Conservation (phyloP, 2,797 vertebrate species). For the Salmo trutta region DNA sequence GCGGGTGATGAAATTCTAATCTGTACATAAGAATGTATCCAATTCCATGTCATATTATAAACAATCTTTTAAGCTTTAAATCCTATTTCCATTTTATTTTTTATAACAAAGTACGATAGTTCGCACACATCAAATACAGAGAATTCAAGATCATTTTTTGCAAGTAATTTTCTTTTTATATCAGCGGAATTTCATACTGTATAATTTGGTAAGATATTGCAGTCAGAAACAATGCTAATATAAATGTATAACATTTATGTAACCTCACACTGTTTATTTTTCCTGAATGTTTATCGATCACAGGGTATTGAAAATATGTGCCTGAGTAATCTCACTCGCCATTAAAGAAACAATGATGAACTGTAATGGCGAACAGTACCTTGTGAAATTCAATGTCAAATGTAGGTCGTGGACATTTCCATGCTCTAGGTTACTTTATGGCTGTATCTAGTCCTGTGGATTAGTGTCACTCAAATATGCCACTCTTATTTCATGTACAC, state of each 20-base stretch:
- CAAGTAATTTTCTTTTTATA: neutral
- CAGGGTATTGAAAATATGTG: slow-evolving; percentile 60
- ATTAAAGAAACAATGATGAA: slow-evolving; percentile 55
- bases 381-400: slow-evolving; percentile 52
- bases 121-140: slow-evolving; percentile 10
- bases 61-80: slow-evolving; percentile 27
- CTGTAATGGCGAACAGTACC: slow-evolving; percentile 35
- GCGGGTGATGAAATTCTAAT: slow-evolving; percentile 13
- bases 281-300: slow-evolving; percentile 14
- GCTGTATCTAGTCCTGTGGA: slow-evolving; percentile 55
- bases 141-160: slow-evolving; percentile 37
- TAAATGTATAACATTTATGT: slow-evolving; percentile 29
- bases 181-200: neutral
- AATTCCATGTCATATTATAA: slow-evolving; percentile 40
- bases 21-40: slow-evolving; percentile 60
- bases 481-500: slow-evolving; percentile 46
- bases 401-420: slow-evolving; percentile 51
- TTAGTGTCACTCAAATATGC: slow-evolving; percentile 57
- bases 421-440: slow-evolving; percentile 41
- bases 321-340: slow-evolving; percentile 62
- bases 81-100: slow-evolving; percentile 32
- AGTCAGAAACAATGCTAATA: neutral
- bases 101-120: neutral
- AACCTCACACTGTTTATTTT: slow-evolving; percentile 35
- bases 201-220: neutral